Base-by-base conservation (phyloP, 1,140 invertebrate species). In the Mercenaria mercenaria region DNA sequence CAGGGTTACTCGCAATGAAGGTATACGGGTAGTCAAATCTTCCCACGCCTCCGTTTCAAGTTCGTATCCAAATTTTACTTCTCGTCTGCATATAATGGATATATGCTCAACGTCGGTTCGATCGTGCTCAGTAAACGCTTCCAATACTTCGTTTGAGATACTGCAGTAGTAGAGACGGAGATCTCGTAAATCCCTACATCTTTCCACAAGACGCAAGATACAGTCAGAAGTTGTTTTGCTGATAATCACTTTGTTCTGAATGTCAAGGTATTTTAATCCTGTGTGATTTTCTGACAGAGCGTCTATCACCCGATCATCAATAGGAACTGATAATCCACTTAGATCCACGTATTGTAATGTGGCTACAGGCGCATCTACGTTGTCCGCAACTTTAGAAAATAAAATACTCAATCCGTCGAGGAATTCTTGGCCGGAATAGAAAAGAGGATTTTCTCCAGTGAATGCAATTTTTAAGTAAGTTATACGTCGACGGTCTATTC, bases 241-340 rank as follows among this genome's bases (percentile, higher is more conserved):
- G 4, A 94, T 90, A 6, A 95, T 89, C 11, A 86, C 92, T 61
- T 90, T 88, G 85, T 95, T 95, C 74, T 94, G 93, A 59, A 95
- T 93, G 74, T 95, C 93, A 20, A 95, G 56, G 37, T 74, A 92
- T 90, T 94, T 76, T 26, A 95, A 74, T 0, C 91, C 50, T 18
- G 69, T 81, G 72, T 94, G 84, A 82, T 94, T 92, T 41, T 74
- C 67, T 15, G 94, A 85, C 50, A 95, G 72, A 18, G 90, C 23
- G 61, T 94, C 90, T 41, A 95, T 86, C 20, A 95, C 85, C 13
- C 79, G 72, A 64, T 94, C 92, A 90, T 93, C 92, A 43, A 92
- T 92, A 32, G 91, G 92, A 32, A 93, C 91, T 34, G 86, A 37
- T 34, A 95, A 56, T 20, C 92, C 93, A 67, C 93, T 89, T 32